Base-by-base conservation (phyloP, 2,113 vertebrate species). In the Heterochromis multidens region DNA sequence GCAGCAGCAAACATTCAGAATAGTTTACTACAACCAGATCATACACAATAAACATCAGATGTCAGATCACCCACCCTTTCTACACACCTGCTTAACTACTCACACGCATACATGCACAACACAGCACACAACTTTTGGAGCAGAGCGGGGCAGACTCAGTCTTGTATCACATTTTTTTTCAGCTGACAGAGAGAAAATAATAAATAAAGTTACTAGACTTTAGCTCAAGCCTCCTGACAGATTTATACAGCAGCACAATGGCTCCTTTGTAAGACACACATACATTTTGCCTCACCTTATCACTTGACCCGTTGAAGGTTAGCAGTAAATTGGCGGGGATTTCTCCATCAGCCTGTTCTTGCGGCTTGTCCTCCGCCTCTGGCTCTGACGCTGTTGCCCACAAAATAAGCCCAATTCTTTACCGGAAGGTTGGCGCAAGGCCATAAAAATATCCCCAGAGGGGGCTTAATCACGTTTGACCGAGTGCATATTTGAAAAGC, bases 341-440 rank as follows among this genome's bases (percentile, higher is more conserved):
- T 88, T 87, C 76, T 87, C 87, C 60, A 59, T 74, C 31, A 43
- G 80, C 43, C 56, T 3, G 58, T 52, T 81, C 63, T 25, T 5
- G 9, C 9, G 17, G 57, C 67, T 80, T 82, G 87, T 81, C 60
- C 72, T 79, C 59, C 0, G 77, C 76, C 63, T 65, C 72, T 21
- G 81, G 62, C 82, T 86, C 52, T 27, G 79, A 87, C 40, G 9
- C 79, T 61, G 19, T 83, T 67, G 57, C 88, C 61, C 0, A 19
- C 79, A 76, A 86, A 92, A 89, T 89, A 84, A 90, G 88, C 81
- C 80, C 85, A 89, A 85, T 93, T 86, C 77, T 92, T 91, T 90
- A 92, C 35, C 46, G 21, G 60, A 29, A 27, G 16, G 40, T 88
- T 89, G 87, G 90, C 91, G 87, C 79, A 23, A 61, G 49, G 90